A percentile compares a stretch with the other conserved stretches of the same genome.
Evolutionary conservation across 2,888 invertebrate species (phyloP).

Genomic region (Mystacides longicornis): DNA sequence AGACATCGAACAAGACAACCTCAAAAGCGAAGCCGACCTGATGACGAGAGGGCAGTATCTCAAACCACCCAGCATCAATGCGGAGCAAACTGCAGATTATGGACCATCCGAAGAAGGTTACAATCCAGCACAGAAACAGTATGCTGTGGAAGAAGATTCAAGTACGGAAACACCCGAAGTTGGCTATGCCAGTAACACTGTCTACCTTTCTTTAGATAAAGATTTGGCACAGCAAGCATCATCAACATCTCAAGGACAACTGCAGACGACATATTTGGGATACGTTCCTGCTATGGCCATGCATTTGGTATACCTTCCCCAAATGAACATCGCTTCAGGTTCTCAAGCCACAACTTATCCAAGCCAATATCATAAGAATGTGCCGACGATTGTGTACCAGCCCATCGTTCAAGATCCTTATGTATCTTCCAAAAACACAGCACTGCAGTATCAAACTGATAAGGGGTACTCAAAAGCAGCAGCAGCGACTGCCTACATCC

Average conservation of each 20-base stretch:
- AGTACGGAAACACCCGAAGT: slow-evolving; percentile 15
- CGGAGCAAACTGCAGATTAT: slow-evolving; percentile 16
- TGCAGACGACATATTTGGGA: slow-evolving; percentile 40
- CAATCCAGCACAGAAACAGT: slow-evolving; percentile 12
- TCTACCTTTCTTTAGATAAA: slow-evolving; percentile 11
- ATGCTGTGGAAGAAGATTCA: slow-evolving; percentile 24
- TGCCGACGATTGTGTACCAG: slow-evolving; percentile 9
- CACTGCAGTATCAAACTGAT: slow-evolving; percentile 4
- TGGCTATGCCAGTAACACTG: no score
- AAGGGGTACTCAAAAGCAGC: slow-evolving; percentile 8
- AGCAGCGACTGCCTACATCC: background rate
- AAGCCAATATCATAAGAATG: slow-evolving; percentile 12
- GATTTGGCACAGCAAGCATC: slow-evolving; percentile 12
- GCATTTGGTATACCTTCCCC: slow-evolving; percentile 20
- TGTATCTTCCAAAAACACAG: background rate
- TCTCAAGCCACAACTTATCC: slow-evolving; percentile 9
- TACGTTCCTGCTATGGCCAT: slow-evolving; percentile 27
- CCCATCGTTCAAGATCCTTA: background rate
- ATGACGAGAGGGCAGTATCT: slow-evolving; percentile 10
- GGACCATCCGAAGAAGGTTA: slow-evolving; percentile 8
- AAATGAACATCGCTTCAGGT: slow-evolving; percentile 13
- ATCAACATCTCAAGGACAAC: slow-evolving; percentile 22
- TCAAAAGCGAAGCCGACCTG: slow-evolving; percentile 48
- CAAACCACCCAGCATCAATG: slow-evolving; percentile 11
- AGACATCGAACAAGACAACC: slow-evolving; percentile 67